Conservation (phyloP, 2,888 invertebrate species). For the Temnothorax ravouxi region DNA sequence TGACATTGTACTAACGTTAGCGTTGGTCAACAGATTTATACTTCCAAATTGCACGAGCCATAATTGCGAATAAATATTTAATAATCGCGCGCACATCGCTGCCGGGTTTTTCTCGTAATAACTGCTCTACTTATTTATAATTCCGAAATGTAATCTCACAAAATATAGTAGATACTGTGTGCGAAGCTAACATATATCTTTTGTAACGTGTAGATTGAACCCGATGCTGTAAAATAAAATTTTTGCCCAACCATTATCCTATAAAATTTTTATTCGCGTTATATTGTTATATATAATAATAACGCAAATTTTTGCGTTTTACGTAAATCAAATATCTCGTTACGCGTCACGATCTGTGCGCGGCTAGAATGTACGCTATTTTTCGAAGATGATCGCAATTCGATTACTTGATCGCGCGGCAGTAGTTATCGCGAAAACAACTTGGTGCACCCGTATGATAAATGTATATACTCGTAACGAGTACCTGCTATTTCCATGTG, state of each 20-base stretch:
- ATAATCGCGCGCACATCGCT: background rate
- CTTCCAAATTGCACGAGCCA: background rate
- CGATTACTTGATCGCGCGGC: background rate
- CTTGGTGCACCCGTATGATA: slow-evolving; percentile 9
- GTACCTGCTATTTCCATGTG: slow-evolving; percentile 26
- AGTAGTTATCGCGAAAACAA: background rate
- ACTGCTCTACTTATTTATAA: background rate
- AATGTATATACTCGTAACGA: slow-evolving; percentile 15
- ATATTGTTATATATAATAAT: background rate
- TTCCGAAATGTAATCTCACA: background rate
- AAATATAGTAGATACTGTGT: slow-evolving; percentile 1
- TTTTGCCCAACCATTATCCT: background rate
- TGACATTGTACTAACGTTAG: background rate
- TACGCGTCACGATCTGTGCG: background rate
- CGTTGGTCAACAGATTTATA: background rate
- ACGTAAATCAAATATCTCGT: slow-evolving; percentile 13
- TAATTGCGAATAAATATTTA: slow-evolving; percentile 37
- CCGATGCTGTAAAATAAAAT: background rate
- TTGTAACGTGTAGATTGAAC: background rate
- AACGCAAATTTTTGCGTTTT: background rate
- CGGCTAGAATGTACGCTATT: background rate
- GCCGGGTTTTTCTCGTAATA: background rate
- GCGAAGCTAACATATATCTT: background rate
- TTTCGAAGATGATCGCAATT: slow-evolving; percentile 9
- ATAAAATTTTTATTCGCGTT: background rate